Percentiles rank a stretch among this genome's conserved stretches.
Conservation (phyloP, 2,888 invertebrate species). For the Drosophila paramelanica region DNA sequence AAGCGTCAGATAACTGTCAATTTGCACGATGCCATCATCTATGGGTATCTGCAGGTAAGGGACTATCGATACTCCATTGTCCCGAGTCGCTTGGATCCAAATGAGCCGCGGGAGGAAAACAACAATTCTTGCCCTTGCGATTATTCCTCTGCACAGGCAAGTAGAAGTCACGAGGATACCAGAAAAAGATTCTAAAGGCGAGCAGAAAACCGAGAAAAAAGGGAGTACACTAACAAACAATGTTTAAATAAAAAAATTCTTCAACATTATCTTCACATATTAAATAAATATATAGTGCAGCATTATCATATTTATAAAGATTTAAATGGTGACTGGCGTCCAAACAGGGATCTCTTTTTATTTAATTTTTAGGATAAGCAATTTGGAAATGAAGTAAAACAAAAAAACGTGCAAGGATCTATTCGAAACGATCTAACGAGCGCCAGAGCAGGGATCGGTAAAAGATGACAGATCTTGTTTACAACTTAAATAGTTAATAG, state of each 20-base stretch:
- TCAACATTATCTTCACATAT: background rate
- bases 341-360: too few relatives aligned
- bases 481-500: too few relatives aligned
- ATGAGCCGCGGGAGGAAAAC: constrained; percentile 12
- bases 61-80: constrained; percentile 60
- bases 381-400: too few relatives aligned
- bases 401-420: background rate
- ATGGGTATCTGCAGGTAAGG: constrained; percentile 51
- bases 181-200: background rate
- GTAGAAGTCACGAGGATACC: background rate
- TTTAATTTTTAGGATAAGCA: too few relatives aligned
- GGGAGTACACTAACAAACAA: background rate
- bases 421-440: too few relatives aligned
- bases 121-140: background rate
- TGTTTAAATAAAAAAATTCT: background rate
- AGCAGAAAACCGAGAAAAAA: background rate
- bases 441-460: background rate
- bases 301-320: background rate
- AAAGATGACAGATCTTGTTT: background rate
- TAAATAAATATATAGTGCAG: background rate
- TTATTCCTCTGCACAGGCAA: background rate
- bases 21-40: constrained; percentile 64
- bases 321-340: too few relatives aligned
- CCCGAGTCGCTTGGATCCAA: constrained; percentile 21
- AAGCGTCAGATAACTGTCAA: constrained; percentile 66